A percentile compares a stretch with the other conserved stretches of the same genome.
These are phyloP conservation scores for Andinoacara biseriatus DNA, from an alignment of 2,113 vertebrate species.

Conservation along the genomic window DNA sequence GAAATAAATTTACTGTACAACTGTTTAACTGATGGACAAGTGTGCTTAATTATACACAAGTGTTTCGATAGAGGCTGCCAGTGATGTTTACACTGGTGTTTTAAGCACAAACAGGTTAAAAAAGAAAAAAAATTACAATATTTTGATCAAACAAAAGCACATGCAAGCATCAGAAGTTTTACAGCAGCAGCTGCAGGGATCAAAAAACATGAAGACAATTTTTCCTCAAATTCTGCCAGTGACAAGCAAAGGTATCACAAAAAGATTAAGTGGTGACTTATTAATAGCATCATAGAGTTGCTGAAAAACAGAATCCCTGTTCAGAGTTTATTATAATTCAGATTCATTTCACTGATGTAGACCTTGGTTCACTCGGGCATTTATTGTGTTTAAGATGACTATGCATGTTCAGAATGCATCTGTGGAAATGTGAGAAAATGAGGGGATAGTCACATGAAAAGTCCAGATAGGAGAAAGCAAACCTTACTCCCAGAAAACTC, in stretches of 20 bases:
- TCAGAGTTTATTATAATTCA: background rate
- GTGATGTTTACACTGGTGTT: background rate
- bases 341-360: background rate
- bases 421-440: background rate
- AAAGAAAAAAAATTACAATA: background rate
- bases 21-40: background rate
- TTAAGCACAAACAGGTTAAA: background rate
- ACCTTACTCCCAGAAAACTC: background rate
- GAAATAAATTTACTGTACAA: constrained; percentile 1
- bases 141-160: constrained; percentile 24
- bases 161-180: constrained; percentile 32
- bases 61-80: constrained; percentile 23
- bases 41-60: constrained; percentile 7
- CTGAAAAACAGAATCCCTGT: constrained; percentile 19
- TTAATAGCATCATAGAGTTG: constrained; percentile 1
- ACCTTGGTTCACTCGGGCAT: background rate
- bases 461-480: constrained; percentile 17
- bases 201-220: background rate
- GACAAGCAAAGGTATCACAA: background rate
- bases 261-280: constrained; percentile 2
- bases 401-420: background rate
- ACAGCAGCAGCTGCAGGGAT: background rate
- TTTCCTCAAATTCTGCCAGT: background rate
- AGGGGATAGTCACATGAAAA: background rate
- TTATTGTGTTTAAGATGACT: background rate